Conservation (phyloP, 2,797 vertebrate species). For the Luscinia megarhynchos region DNA sequence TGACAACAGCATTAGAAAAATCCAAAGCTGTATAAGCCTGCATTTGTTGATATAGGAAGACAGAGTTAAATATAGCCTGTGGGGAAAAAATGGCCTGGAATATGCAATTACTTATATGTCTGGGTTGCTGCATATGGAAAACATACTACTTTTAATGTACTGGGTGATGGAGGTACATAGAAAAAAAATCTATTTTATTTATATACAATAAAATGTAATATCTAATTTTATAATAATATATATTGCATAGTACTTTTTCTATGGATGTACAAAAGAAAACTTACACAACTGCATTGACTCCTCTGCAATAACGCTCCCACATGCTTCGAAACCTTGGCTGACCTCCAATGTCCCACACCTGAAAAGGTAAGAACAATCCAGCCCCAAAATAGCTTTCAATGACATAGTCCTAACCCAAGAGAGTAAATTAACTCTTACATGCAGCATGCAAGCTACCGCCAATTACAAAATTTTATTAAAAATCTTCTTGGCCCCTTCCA, state of each 20-base stretch:
- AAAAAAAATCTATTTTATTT: background rate
- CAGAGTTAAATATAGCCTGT: background rate
- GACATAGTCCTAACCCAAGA: background rate
- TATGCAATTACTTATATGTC: background rate
- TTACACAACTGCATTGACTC: slow-evolving; percentile 78
- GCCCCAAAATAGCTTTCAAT: background rate
- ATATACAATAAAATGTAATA: background rate
- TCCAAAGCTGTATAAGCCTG: background rate
- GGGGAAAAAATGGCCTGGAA: background rate
- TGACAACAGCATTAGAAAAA: background rate
- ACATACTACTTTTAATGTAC: background rate
- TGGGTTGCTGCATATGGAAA: background rate
- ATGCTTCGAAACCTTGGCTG: slow-evolving; percentile 73
- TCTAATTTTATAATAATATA: background rate
- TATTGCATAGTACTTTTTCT: background rate
- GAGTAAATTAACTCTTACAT: background rate
- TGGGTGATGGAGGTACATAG: background rate
- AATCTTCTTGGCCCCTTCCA: background rate
- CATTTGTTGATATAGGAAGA: background rate
- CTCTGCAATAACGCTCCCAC: slow-evolving; percentile 78
- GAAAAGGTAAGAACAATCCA: background rate
- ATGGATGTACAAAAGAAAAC: slow-evolving; percentile 35
- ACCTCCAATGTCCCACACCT: slow-evolving; percentile 76
- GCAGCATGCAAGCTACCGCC: background rate
- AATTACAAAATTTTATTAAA: background rate